A percentile compares a stretch with the other conserved stretches of the same genome.
phyloP scores from a whole-genome alignment of 2,797 vertebrate species.

The Spinibarbus caldwelli region DNA sequence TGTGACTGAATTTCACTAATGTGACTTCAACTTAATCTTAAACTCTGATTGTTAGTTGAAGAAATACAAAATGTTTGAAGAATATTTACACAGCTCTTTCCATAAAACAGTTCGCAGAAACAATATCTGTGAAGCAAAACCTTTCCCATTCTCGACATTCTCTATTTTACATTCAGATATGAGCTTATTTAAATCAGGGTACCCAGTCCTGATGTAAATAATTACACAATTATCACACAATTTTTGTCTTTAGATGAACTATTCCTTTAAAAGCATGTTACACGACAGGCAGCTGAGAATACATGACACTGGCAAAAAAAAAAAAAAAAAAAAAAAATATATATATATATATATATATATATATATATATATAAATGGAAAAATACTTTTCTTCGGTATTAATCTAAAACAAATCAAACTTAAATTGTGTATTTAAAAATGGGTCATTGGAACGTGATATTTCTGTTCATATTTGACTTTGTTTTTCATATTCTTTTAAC shows the following conservation, averaged over 20 bases:
- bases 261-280: background rate
- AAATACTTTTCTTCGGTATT: too few relatives aligned
- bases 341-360: too few relatives aligned
- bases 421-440: too few relatives aligned
- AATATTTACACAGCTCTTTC: background rate
- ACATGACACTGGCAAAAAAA: background rate
- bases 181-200: background rate
- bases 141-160: background rate
- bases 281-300: background rate
- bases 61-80: background rate
- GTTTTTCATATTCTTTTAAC: constrained; percentile 59
- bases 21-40: background rate
- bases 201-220: background rate
- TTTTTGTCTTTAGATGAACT: background rate
- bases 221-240: background rate
- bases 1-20: background rate
- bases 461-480: constrained; percentile 17
- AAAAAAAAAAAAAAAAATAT: too few relatives aligned
- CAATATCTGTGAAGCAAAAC: background rate
- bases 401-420: too few relatives aligned
- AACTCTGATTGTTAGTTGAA: background rate
- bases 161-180: background rate
- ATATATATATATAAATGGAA: too few relatives aligned
- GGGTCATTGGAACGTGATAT: background rate
- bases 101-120: background rate